Evolutionary conservation across 2,113 vertebrate genomes (phyloP), one percentile per base, ranked within the genome.

Genomic region (Ochotona princeps): DNA sequence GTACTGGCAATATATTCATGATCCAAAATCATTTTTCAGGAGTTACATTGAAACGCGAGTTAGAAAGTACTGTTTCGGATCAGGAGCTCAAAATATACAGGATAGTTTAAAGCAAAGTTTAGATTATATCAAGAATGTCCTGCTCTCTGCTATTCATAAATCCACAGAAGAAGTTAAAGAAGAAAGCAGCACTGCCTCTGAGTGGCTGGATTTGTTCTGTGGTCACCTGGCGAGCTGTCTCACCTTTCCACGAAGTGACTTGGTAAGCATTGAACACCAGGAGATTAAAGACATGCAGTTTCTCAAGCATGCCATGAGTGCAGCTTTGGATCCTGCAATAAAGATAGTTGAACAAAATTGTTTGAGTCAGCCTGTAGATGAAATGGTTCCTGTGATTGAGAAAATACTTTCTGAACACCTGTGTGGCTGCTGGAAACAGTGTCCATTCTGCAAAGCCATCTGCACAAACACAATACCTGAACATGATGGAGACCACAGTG

Each of bases 131-230:
- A 97, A 89, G 5, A 30, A 20, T 92, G 26, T 8, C 13, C 95
- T 97, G 18, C 70, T 89, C 32, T 60, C n/a, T 32, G 96, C 97
- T 35, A 78, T 98, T 66, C 47, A 8, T 26, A 0, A 6, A 11
- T 96, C 97, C 8, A 97, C 94, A 5, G 69, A 1, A 9, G 0
- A 5, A 8, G 81, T 96, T 76, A 97, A 96, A 65, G 89, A 95
- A 49, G 94, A 87, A 74, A 90, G 14, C 5, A 91, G 94, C 72
- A 96, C 96, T 66, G 93, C 96, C 1, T 82, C 93, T 54, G 85
- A 94, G 1, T 98, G 97, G 96, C 30, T 98, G 15, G 96, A 98
- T 94, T 83, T 86, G 60, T 97, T 97, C 81, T 97, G 97, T 78
- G 61, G 75, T 0, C 1, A 47, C 0, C 95, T 98, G 10, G 63